phyloP scores from a whole-genome alignment of 1,140 invertebrate genomes.

The Hypsibius dujardini region DNA sequence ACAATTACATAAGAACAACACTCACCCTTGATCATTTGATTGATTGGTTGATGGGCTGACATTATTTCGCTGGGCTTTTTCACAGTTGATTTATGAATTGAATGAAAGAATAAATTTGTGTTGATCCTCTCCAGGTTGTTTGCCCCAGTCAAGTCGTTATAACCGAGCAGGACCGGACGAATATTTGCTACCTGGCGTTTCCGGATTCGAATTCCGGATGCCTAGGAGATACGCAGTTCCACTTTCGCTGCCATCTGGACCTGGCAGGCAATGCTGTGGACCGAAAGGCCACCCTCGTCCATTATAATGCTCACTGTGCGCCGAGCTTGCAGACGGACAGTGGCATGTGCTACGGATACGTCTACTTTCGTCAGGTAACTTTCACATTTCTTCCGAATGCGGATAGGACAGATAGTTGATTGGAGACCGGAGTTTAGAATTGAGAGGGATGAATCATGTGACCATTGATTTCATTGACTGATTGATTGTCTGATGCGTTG shows the following conservation, averaged over 20 bases:
- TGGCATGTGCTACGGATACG: conserved; percentile 65
- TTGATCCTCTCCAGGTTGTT: conserved; percentile 52
- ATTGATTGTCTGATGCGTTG: too few species aligned
- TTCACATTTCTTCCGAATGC: too few species aligned
- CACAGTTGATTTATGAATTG: too few species aligned
- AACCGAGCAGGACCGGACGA: conserved; percentile 80
- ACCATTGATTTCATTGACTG: too few species aligned
- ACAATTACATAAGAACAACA: too few species aligned
- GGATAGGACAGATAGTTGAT: too few species aligned
- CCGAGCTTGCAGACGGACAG: conserved; percentile 30
- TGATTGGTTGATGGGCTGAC: neutral
- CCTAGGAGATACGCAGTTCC: conserved; percentile 94
- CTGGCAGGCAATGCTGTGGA: neutral
- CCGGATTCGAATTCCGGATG: conserved; percentile 93
- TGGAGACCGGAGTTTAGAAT: too few species aligned
- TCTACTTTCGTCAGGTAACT: conserved; percentile 95
- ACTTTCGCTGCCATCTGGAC: conserved; percentile 50
- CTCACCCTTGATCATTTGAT: too few species aligned
- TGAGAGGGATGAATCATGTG: too few species aligned
- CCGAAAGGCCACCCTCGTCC: conserved; percentile 20
- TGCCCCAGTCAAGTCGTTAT: conserved; percentile 64
- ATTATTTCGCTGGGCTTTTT: too few species aligned
- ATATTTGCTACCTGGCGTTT: conserved; percentile 93
- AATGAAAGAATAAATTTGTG: too few species aligned
- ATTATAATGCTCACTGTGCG: conserved; percentile 21